Evolutionary conservation across 2,888 invertebrate species (phyloP).

Genomic region (Perizoma flavofasciatum): DNA sequence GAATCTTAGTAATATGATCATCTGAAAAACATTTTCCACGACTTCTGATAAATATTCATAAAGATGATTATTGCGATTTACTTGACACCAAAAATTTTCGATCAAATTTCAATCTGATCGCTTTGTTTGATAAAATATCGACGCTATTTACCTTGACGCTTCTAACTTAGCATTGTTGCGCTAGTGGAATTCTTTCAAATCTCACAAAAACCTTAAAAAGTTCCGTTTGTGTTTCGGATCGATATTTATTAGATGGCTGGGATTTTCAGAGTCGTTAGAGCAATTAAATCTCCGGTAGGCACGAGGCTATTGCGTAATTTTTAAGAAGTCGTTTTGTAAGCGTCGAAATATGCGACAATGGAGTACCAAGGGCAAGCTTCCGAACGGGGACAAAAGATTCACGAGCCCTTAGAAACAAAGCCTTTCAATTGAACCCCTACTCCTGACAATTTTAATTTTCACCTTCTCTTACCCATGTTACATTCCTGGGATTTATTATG

Average conservation of each 20-base stretch:
- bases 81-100: slow-evolving; percentile 32
- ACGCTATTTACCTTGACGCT: slow-evolving; percentile 4
- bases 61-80: slow-evolving; percentile 44
- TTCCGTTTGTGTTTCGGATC: slow-evolving; percentile 1
- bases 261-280: slow-evolving; percentile 16
- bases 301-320: slow-evolving; percentile 32
- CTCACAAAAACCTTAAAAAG: slow-evolving; percentile 8
- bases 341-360: slow-evolving; percentile 42
- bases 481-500: slow-evolving; percentile 31
- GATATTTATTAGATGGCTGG: slow-evolving; percentile 2
- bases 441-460: slow-evolving; percentile 40
- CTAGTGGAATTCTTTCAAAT: slow-evolving; percentile 20
- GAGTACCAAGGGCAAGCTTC: slow-evolving; percentile 42
- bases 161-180: slow-evolving; percentile 17
- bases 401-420: slow-evolving; percentile 46
- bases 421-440: slow-evolving; percentile 45
- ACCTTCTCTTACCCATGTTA: slow-evolving; percentile 28
- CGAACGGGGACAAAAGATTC: slow-evolving; percentile 52
- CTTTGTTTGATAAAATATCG: slow-evolving; percentile 24
- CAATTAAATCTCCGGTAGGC: slow-evolving; percentile 23
- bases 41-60: slow-evolving; percentile 41
- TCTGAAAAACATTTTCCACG: slow-evolving; percentile 28
- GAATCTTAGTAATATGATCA: slow-evolving; percentile 21
- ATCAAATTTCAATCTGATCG: slow-evolving; percentile 38
- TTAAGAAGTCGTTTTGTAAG: slow-evolving; percentile 39